phyloP scores from a whole-genome alignment of 2,888 invertebrate genomes.

The Halictus ligatus region DNA sequence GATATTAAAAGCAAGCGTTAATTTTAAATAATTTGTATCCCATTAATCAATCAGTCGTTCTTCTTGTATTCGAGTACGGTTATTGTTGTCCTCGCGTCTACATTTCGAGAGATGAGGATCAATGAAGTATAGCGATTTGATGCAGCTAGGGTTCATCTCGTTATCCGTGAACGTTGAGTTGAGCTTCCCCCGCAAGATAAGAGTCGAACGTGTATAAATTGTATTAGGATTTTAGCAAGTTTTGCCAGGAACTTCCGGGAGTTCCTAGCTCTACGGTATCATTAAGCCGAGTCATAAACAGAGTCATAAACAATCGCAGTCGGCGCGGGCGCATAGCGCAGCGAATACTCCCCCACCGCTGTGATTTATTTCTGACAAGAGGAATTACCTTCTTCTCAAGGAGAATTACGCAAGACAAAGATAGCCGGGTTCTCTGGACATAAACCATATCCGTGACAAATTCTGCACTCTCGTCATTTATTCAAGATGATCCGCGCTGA shows the following conservation, averaged over 20 bases:
- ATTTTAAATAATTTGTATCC: background rate
- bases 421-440: background rate
- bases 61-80: background rate
- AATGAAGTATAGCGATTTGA: background rate
- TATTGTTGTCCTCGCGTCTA: background rate
- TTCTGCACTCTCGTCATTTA: background rate
- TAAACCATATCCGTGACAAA: background rate
- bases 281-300: conserved; percentile 13
- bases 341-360: conserved; percentile 14
- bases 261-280: background rate
- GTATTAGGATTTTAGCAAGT: background rate
- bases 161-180: background rate
- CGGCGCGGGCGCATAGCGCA: background rate
- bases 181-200: background rate
- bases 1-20: background rate
- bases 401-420: conserved; percentile 17
- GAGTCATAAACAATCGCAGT: conserved; percentile 13
- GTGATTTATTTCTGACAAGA: conserved; percentile 28
- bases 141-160: background rate
- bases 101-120: background rate
- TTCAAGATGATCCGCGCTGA: background rate
- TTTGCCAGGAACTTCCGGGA: background rate
- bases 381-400: conserved; percentile 16
- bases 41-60: background rate
- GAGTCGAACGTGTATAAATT: background rate